These are phyloP conservation scores for Oscheius myriophilus DNA, from an alignment of 2,888 invertebrate genomes.

Conservation along the genomic window DNA sequence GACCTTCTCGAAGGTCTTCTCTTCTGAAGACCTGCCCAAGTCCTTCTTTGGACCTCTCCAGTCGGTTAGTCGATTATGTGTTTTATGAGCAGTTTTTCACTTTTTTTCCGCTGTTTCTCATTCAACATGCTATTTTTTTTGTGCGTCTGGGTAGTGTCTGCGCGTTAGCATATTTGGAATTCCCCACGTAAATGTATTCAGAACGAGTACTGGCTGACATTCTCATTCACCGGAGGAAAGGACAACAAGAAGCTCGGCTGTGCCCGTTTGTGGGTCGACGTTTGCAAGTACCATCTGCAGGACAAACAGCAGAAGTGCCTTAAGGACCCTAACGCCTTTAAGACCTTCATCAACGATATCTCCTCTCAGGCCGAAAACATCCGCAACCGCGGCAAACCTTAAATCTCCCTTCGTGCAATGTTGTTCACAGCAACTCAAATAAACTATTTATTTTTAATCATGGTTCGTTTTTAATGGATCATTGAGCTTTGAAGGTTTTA, in stretches of 20 bases:
- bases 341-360: constrained; percentile 70
- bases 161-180: too few relatives aligned
- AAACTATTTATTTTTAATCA: constrained; percentile 19
- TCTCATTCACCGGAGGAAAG: constrained; percentile 70
- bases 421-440: constrained; percentile 26
- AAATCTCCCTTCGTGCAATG: constrained; percentile 16
- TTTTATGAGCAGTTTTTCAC: background rate
- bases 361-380: constrained; percentile 69
- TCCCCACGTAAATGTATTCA: constrained; percentile 44
- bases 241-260: constrained; percentile 66
- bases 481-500: too few relatives aligned
- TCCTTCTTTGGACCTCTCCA: constrained; percentile 70
- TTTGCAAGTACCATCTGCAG: constrained; percentile 68
- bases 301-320: constrained; percentile 68
- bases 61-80: constrained; percentile 54
- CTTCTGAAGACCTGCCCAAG: constrained; percentile 69
- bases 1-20: constrained; percentile 70
- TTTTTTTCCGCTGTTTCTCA: too few relatives aligned
- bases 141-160: too few relatives aligned
- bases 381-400: constrained; percentile 43
- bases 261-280: constrained; percentile 67
- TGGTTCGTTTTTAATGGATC: too few relatives aligned
- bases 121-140: too few relatives aligned
- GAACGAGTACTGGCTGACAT: constrained; percentile 71
- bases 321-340: constrained; percentile 70